Evolutionary conservation across 2,113 vertebrate species (phyloP).

Genomic region (Larimichthys polyactis): DNA sequence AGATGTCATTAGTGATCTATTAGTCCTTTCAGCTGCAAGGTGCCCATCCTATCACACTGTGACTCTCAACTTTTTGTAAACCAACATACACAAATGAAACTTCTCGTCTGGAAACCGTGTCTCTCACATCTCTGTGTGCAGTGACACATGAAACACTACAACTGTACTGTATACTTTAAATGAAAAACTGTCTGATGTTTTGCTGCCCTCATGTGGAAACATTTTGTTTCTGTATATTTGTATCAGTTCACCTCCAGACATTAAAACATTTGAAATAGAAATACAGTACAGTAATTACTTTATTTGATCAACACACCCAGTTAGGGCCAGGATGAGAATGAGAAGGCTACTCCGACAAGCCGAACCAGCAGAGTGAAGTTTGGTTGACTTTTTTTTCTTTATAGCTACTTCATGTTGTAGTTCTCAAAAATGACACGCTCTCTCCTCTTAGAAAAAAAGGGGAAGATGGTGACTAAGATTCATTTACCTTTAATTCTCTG

Average conservation of each 20-base stretch:
- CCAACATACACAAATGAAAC: not conserved
- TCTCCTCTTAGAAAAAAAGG: too few species aligned
- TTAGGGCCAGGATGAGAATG: not conserved
- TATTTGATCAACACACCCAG: constrained; percentile 41
- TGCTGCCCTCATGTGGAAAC: constrained; percentile 20
- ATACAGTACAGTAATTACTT: not conserved
- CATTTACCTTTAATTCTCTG: too few species aligned
- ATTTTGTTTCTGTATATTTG: not conserved
- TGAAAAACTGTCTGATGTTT: not conserved
- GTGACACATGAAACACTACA: rapidly evolving
- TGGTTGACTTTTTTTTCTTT: too few species aligned
- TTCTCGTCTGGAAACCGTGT: not conserved
- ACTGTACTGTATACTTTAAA: too few species aligned
- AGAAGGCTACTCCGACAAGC: constrained; percentile 12
- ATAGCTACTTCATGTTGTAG: too few species aligned
- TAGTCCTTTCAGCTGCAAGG: not conserved
- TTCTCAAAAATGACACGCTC: too few species aligned
- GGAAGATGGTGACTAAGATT: too few species aligned
- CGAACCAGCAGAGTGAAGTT: too few species aligned
- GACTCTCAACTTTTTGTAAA: not conserved
- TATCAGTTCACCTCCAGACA: not conserved
- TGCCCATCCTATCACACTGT: not conserved
- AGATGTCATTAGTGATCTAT: not conserved
- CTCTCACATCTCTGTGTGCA: not conserved
- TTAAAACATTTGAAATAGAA: constrained; percentile 1